A percentile compares a stretch with the other conserved stretches of the same genome.
phyloP scores from a whole-genome alignment of 64 coral and sea anemone genomes.

The Montipora sp. region DNA sequence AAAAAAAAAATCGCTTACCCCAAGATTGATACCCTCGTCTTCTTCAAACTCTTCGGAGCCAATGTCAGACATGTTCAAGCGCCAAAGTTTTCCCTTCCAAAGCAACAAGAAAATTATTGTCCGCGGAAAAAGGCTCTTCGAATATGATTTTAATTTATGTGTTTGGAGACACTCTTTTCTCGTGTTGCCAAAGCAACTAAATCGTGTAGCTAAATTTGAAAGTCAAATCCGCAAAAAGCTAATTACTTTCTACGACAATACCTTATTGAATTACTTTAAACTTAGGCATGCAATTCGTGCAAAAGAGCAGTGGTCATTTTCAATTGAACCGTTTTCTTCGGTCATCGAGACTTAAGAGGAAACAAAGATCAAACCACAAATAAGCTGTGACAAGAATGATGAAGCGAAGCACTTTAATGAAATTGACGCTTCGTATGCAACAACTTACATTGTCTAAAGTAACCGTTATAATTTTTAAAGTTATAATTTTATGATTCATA shows the following conservation, averaged over 20 bases:
- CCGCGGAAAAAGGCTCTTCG: conserved; percentile 8
- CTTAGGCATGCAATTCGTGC: not conserved
- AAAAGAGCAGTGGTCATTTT: not conserved
- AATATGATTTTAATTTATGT: conserved; percentile 59
- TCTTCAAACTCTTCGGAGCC: conserved; percentile 96
- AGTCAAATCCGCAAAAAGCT: conserved; percentile 46
- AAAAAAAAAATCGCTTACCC: conserved; percentile 60
- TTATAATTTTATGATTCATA: too few species aligned
- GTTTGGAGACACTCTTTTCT: conserved; percentile 45
- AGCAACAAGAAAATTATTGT: conserved; percentile 6
- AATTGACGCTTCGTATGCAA: too few species aligned
- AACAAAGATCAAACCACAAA: too few species aligned
- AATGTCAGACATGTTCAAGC: conserved; percentile 88
- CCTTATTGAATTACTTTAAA: not conserved
- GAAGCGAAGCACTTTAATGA: too few species aligned
- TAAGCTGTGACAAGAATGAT: too few species aligned
- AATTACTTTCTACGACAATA: not conserved
- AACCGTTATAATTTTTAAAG: too few species aligned
- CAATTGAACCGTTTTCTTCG: too few species aligned
- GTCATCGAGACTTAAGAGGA: too few species aligned
- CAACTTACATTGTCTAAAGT: too few species aligned
- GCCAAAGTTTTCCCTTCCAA: not conserved
- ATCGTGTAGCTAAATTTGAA: conserved; percentile 65
- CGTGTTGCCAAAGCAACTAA: conserved; percentile 69
- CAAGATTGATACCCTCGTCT: conserved; percentile 94